Percentiles rank a stretch among this genome's conserved stretches.
These are phyloP conservation scores for Zalophus californianus DNA, from an alignment of 2,797 vertebrate species.

Conservation along the genomic window DNA sequence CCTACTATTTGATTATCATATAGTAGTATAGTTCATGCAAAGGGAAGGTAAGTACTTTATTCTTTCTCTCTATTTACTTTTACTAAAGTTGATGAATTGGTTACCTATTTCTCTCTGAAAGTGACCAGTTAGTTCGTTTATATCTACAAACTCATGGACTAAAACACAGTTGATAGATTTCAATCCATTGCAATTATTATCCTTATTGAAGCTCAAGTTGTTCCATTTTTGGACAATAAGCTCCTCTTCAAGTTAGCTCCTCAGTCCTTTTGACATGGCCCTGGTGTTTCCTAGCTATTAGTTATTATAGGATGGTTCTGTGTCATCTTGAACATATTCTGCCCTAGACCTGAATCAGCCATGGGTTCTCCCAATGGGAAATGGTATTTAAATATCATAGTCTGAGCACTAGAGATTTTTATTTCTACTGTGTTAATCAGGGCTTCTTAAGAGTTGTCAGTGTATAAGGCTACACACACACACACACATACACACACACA, in stretches of 20 bases:
- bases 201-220: background rate
- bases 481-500: background rate
- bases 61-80: background rate
- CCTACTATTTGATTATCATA: background rate
- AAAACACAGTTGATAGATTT: background rate
- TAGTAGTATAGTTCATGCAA: background rate
- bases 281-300: background rate
- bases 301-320: background rate
- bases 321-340: background rate
- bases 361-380: background rate
- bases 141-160: background rate
- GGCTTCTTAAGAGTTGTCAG: background rate
- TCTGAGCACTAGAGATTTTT: background rate
- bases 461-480: background rate
- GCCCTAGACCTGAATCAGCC: background rate
- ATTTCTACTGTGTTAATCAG: background rate
- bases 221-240: background rate
- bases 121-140: background rate
- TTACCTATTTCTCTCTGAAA: background rate
- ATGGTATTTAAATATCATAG: background rate
- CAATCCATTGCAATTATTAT: background rate
- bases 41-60: background rate
- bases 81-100: background rate
- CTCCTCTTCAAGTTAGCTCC: background rate
- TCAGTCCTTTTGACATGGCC: background rate